Evolutionary conservation across 53 echinoderm and acorn worm genomes (phyloP), one percentile per base, ranked within the genome.

Genomic region (Stichopus horrens): DNA sequence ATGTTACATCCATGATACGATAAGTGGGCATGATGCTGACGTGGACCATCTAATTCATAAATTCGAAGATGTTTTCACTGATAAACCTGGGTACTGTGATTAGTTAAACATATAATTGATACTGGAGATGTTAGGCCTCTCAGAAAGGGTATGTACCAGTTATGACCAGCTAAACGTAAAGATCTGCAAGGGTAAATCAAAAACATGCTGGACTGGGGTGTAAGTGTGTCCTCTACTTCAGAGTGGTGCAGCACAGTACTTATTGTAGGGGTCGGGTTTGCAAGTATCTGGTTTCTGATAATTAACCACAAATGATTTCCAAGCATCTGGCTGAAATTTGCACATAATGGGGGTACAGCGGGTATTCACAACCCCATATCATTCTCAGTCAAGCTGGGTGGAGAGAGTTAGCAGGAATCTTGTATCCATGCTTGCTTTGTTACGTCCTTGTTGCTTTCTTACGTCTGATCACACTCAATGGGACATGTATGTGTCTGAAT

Each of bases 161-260:
- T 90, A 37, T 83, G 75, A 9, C 84, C 86, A 16, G 5, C 5
- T 9, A 85, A 73, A 57, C 82, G 54, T 18, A 66, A 67, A 52
- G 54, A 23, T 73, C 18, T 87, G 37, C n/a, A 91, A 20, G 73
- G 51, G 14, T 68, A 91, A 88, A 81, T 83, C 13, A 23, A 22
- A 10, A 57, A 83, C 5, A 68, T 91, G 58, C 75, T 91, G 51
- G 60, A 91, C 55, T 8, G 11, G 52, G 88, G 74, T n/a, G 84
- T 76, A 16, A 67, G 86, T 71, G 79, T 74, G 55, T 86, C 86
- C 51, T 87, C 90, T 5, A 54, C 51, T 9, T 88, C 91, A 6
- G 76, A 86, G 13, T 88, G 88, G 88, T 59, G 87, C 13, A 76
- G 86, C 87, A 88, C 87, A 53, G 88, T 91, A 20, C 88, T 88